Evolutionary conservation across 2,888 invertebrate species (phyloP), one percentile per base, ranked within the genome.

Genomic region (Erebia aethiops): DNA sequence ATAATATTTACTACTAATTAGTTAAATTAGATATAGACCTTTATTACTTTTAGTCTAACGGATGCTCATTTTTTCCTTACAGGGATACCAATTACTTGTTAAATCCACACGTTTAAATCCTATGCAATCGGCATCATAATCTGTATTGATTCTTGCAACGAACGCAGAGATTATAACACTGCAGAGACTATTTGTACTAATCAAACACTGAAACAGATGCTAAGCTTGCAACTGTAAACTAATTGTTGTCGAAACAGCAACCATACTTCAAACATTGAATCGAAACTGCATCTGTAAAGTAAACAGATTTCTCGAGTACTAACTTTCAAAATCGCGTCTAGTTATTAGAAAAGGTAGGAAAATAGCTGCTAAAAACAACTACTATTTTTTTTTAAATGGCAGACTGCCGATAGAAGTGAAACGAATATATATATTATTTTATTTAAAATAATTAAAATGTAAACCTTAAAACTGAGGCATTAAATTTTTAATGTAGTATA

Each of bases 141-240:
- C 62, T 21, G 21, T 0, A 62, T 62, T 14, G 49, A 49, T 62
- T 8, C 49, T 14, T 21, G 13, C 46, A 46, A 18, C 16, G 8
- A 62, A 49, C 49, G 21, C 14, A 14, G 18, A 46, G 46, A 49
- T 62, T 62, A 62, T 61, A 46, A 11, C 49, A 62, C 49, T 62
- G 62, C 62, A 49, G 62, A 21, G 18, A 49, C 46, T 57, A 62
- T 62, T 62, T 62, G 62, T 62, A 62, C 46, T 21, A 62, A 62
- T 62, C 49, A 62, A 43, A 46, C 61, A 49, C 62, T 46, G 46
- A 62, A 46, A 5, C 61, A 61, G 46, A 18, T 49, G 62, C 62
- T 62, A 62, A 62, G 62, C 62, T 62, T 9, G 62, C 62, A 21
- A 62, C 62, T 46, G 46, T 62, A 62, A 62, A 62, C 62, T 46